Percentiles rank a stretch among this genome's conserved stretches.
Evolutionary conservation across 2,888 invertebrate species (phyloP).

Genomic region (Dicyrtomina minuta): DNA sequence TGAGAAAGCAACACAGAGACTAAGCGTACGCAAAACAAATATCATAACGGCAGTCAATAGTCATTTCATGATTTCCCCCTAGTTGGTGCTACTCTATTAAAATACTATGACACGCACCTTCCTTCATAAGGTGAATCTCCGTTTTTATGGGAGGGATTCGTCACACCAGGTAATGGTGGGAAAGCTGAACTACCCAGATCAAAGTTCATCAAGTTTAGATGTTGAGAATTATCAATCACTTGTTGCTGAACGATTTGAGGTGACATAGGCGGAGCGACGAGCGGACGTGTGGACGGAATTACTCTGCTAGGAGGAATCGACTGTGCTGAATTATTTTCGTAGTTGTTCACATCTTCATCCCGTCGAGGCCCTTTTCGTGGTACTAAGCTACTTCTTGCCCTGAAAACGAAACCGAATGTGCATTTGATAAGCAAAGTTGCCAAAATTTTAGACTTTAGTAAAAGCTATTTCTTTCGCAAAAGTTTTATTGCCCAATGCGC

Average conservation of each 20-base stretch:
- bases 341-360: slow-evolving; percentile 47
- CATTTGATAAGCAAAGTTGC: no score
- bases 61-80: no score
- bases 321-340: slow-evolving; percentile 41
- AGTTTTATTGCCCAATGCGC: slow-evolving; percentile 7
- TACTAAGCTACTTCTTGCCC: slow-evolving; percentile 52
- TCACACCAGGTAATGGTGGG: slow-evolving; percentile 74
- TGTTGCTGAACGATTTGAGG: slow-evolving; percentile 40
- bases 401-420: no score
- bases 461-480: no score
- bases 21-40: background rate
- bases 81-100: background rate
- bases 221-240: slow-evolving; percentile 14
- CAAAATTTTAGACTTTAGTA: no score
- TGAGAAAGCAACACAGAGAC: slow-evolving; percentile 39
- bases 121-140: slow-evolving; percentile 52
- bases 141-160: slow-evolving; percentile 52
- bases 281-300: slow-evolving; percentile 51
- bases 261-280: slow-evolving; percentile 36
- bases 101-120: slow-evolving; percentile 35
- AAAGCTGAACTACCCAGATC: slow-evolving; percentile 77
- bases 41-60: no score
- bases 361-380: slow-evolving; percentile 37
- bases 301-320: slow-evolving; percentile 30
- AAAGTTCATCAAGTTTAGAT: slow-evolving; percentile 60